Base-by-base conservation (phyloP, 1,140 invertebrate species). In the Microplitis mediator region DNA sequence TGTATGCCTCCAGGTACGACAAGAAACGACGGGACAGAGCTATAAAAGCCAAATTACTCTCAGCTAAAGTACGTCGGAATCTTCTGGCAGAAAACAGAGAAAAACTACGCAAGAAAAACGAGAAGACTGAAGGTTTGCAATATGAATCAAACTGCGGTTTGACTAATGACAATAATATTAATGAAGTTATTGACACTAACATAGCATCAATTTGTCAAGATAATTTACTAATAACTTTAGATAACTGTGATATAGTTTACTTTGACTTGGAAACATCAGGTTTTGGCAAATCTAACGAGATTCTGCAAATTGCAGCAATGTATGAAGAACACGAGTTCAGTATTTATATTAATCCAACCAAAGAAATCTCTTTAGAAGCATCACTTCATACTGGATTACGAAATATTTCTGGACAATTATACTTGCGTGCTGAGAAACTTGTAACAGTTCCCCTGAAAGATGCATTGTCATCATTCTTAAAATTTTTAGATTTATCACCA, bases 251-350 rank as follows among this genome's bases (percentile, higher is more conserved):
- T 45, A 23, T 68, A 51, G 54, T 77, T 50, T 74, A 72, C 16
- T 74, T 77, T 51, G 74, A 77, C 61, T 23, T 76, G 31, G 73
- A 78, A 70, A 78, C 74, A 8, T 74, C 73, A 6, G 74, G 74
- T 16, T 73, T 76, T 36, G 52, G 36, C 52, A 71, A 23, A 52
- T 50, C 14, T 9, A 36, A 35, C 54, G 74, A 75, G 34, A 69
- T 78, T 61, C 35, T 76, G 14, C 74, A 78, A 73, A 76, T 78
- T 32, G 73, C 76, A 36, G 68, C 69, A 16, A 75, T 72, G 50
- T 69, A 34, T 54, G 54, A 35, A 32, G 39, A 69, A 23, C 61
- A 16, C 14, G 39, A 39, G 4, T 77, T 74, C 35, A 71, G 52
- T 56, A 64, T 50, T 6, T 77, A 75, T 51, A 56, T 76, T 0